phyloP scores from a whole-genome alignment of 2,888 invertebrate genomes.

The Rhopalosiphum nymphaeae region DNA sequence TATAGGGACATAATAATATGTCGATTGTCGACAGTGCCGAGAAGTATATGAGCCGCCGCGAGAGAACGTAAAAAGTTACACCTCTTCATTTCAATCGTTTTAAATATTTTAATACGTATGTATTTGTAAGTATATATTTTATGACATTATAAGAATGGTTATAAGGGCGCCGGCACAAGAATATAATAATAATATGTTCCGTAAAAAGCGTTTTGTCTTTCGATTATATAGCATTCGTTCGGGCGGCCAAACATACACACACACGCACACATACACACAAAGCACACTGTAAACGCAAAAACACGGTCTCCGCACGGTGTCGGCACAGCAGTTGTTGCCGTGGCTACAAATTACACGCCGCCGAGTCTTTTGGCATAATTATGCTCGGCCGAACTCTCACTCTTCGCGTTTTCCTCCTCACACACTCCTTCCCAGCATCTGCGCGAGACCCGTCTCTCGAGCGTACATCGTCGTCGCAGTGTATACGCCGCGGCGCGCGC shows the following conservation, averaged over 20 bases:
- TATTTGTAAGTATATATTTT: background rate
- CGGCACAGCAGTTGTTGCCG: conserved; percentile 62
- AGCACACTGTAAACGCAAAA: background rate
- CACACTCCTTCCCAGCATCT: background rate
- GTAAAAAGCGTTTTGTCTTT: conserved; percentile 41
- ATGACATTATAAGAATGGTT: background rate
- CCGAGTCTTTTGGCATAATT: conserved; percentile 63
- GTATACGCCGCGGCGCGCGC: background rate
- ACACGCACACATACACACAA: background rate
- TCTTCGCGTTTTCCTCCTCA: conserved; percentile 7
- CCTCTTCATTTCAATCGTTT: background rate
- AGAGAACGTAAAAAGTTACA: background rate
- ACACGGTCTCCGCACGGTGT: conserved; percentile 25
- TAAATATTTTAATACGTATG: background rate
- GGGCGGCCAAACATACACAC: background rate
- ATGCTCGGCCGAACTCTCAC: conserved; percentile 58
- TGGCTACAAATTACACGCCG: conserved; percentile 63
- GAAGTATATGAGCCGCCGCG: background rate
- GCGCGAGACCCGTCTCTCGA: background rate
- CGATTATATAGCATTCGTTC: conserved; percentile 16
- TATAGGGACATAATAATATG: too few species aligned
- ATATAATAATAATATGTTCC: background rate
- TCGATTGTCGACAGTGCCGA: background rate
- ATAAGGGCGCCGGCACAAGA: background rate
- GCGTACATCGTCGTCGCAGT: background rate